These are phyloP conservation scores for Meganola albula DNA, from an alignment of 2,888 invertebrate species.

Conservation along the genomic window DNA sequence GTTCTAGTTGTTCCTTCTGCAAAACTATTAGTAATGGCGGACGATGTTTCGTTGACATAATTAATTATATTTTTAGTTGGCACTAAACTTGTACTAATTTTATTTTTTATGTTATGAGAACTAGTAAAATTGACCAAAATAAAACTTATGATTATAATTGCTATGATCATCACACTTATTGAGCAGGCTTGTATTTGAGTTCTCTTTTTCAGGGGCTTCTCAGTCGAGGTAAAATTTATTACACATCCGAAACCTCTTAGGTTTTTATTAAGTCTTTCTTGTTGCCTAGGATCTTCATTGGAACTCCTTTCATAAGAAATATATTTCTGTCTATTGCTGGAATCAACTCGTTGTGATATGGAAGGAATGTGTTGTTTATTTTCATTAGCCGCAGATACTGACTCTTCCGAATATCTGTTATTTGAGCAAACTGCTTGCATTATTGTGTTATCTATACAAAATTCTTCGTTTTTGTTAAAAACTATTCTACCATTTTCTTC, in stretches of 20 bases:
- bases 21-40: constrained; percentile 44
- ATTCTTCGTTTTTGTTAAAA: constrained; percentile 30
- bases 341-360: constrained; percentile 64
- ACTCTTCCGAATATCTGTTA: constrained; percentile 30
- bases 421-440: constrained; percentile 30
- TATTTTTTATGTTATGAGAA: constrained; percentile 51
- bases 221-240: constrained; percentile 62
- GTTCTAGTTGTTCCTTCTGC: constrained; percentile 33
- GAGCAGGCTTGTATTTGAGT: constrained; percentile 74
- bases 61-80: constrained; percentile 58
- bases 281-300: constrained; percentile 39
- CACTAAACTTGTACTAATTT: constrained; percentile 66
- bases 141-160: constrained; percentile 71
- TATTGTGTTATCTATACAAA: constrained; percentile 29
- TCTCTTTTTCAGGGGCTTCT: constrained; percentile 64
- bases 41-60: constrained; percentile 50
- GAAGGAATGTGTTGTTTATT: constrained; percentile 57
- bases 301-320: constrained; percentile 51
- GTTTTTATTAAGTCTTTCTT: constrained; percentile 63
- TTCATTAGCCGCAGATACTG: constrained; percentile 27
- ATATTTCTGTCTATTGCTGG: constrained; percentile 59
- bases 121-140: constrained; percentile 71
- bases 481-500: constrained; percentile 24
- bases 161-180: constrained; percentile 74
- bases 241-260: constrained; percentile 69